Base-by-base conservation (phyloP, 1,140 invertebrate genomes). In the Xylocopa sonorina region DNA sequence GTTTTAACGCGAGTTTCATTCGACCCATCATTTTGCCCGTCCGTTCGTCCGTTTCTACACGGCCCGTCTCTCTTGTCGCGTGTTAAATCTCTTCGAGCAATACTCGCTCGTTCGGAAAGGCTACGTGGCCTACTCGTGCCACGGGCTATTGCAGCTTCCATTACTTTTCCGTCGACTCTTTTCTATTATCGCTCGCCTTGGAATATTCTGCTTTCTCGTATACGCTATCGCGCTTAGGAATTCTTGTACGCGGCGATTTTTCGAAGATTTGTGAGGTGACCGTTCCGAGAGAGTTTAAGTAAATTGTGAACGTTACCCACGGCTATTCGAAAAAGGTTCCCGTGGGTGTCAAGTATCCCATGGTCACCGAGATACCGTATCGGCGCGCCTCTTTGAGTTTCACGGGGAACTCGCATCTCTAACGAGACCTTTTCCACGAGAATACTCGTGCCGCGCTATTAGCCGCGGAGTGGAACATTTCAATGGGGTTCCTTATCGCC, bases 1-100 rank as follows among this genome's bases (percentile, higher is more conserved):
- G 77, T 77, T 83, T 53, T 62, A 68, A 41, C 24, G 21, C 21
- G 51, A 38, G 58, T 79, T 86, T 79, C 74, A 79, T 79, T 83
- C 74, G 51, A n/a, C 62, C 63, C 48, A 62, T 73, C 63, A 63
- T 46, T 78, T 58, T 66, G 27, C 29, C n/a, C 27, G n/a, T 48
- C 2, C n/a, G 72, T 51, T 46, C 53, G 50, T 60, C 63, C 41
- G 3, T 46, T 43, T 3, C 27, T 27, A 57, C 27, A 27, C 3
- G 9, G 1, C 32, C 7, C 29, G 24, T 7, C 29, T 32, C 29
- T 60, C 68, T 51, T 14, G 41, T 48, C 7, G 27, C 18, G 14
- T 16, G 48, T 58, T 50, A 29, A 50, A 57, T 71, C 38, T 58
- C n/a, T 34, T 21, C 38, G 5, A 29, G 68, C 24, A 34, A 71